These are phyloP conservation scores for Apogon talboti DNA, from an alignment of 2,797 vertebrate genomes.

Conservation along the genomic window DNA sequence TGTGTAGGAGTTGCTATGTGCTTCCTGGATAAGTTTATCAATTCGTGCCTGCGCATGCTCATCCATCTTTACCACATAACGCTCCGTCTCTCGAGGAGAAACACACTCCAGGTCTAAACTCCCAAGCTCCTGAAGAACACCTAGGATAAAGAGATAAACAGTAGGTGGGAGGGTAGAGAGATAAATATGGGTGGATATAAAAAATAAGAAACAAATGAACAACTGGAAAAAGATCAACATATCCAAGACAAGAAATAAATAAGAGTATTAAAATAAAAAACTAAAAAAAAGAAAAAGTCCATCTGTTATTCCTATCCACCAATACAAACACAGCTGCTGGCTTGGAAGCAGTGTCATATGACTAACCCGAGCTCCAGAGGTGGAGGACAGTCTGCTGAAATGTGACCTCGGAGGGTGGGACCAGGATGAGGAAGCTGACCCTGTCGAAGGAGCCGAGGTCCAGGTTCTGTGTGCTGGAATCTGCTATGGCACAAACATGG, in stretches of 20 bases:
- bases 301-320: too few species aligned
- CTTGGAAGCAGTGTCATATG: not conserved
- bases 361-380: constrained; percentile 93
- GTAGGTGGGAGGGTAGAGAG: not conserved
- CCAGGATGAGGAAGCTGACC: constrained; percentile 96
- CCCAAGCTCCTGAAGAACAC: constrained; percentile 92
- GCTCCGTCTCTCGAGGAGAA: constrained; percentile 88
- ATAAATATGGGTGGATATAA: too few species aligned
- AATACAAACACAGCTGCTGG: constrained; percentile 1
- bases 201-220: too few species aligned
- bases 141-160: constrained; percentile 71
- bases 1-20: constrained; percentile 92
- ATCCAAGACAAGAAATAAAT: too few species aligned
- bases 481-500: constrained; percentile 96
- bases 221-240: too few species aligned
- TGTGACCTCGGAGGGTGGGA: constrained; percentile 95
- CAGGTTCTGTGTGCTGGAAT: constrained; percentile 97
- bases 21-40: constrained; percentile 90
- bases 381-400: constrained; percentile 94
- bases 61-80: constrained; percentile 92
- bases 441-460: constrained; percentile 97
- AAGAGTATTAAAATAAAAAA: too few species aligned
- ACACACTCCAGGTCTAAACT: constrained; percentile 89
- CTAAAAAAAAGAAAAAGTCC: too few species aligned
- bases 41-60: constrained; percentile 88